These are phyloP conservation scores for Bombus superbus DNA, from an alignment of 1,140 invertebrate genomes.

Conservation along the genomic window DNA sequence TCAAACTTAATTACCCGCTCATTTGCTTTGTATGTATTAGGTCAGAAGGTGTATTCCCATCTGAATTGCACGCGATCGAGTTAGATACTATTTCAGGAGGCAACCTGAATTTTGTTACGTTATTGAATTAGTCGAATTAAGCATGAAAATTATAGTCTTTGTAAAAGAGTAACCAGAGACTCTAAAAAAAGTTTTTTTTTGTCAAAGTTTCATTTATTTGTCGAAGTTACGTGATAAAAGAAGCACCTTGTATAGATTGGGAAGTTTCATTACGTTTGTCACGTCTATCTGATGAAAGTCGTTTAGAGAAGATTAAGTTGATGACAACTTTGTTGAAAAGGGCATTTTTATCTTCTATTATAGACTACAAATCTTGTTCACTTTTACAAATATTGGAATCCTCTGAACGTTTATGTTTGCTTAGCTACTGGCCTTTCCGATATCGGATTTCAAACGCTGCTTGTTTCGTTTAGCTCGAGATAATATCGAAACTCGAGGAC, in stretches of 20 bases:
- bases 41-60: not conserved
- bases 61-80: not conserved
- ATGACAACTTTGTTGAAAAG: not conserved
- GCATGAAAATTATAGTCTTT: not conserved
- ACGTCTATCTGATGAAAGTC: not conserved
- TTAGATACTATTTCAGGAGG: not conserved
- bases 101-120: not conserved
- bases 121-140: not conserved
- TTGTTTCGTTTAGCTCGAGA: not conserved
- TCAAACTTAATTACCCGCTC: not conserved
- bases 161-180: not conserved
- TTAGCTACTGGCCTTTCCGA: not conserved
- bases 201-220: not conserved
- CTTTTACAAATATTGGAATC: not conserved
- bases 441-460: slow-evolving; percentile 7
- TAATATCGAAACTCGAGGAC: not conserved
- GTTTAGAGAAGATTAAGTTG: not conserved
- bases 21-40: not conserved
- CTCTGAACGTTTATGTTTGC: not conserved
- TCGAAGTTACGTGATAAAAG: not conserved
- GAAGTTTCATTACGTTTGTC: not conserved
- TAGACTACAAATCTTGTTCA: not conserved
- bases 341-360: not conserved
- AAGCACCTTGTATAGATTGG: not conserved
- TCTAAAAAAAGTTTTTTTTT: not conserved